A percentile compares a stretch with the other conserved stretches of the same genome.
These are phyloP conservation scores for Dascillus cervinus DNA, from an alignment of 2,888 invertebrate species.

Conservation along the genomic window DNA sequence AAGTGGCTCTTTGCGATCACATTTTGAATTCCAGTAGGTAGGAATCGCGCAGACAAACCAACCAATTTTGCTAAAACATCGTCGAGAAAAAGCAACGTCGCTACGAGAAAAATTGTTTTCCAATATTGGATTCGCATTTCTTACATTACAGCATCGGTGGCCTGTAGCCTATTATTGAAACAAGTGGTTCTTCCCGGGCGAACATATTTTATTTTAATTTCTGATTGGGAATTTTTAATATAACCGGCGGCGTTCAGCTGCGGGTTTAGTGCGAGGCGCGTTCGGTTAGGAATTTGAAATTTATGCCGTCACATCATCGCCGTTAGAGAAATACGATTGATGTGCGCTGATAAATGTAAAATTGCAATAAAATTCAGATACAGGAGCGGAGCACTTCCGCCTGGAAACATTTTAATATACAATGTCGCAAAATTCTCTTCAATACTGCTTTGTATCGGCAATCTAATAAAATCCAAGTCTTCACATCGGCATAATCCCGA, in stretches of 20 bases:
- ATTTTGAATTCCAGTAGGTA: constrained; percentile 18
- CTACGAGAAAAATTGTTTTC: constrained; percentile 46
- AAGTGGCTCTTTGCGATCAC: too few species aligned
- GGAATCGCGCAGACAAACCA: constrained; percentile 21
- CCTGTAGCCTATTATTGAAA: constrained; percentile 21
- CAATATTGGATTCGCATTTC: constrained; percentile 42
- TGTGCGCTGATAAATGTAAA: too few species aligned
- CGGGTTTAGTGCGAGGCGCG: too few species aligned
- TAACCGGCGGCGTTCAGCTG: too few species aligned
- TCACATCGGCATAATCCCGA: constrained; percentile 22
- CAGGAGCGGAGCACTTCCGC: constrained; percentile 9
- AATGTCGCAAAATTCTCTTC: too few species aligned
- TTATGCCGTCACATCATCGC: too few species aligned
- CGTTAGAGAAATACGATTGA: constrained; percentile 25
- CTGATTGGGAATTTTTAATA: too few species aligned
- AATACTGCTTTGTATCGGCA: constrained; percentile 22
- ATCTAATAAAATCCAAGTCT: constrained; percentile 25
- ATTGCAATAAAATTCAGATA: constrained; percentile 15
- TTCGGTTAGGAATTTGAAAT: too few species aligned
- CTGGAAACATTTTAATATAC: constrained; percentile 21
- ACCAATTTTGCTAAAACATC: constrained; percentile 22
- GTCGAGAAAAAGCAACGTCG: constrained; percentile 24
- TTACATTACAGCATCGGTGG: constrained; percentile 19
- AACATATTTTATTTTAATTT: too few species aligned
- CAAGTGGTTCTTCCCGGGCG: too few species aligned